A percentile compares a stretch with the other conserved stretches of the same genome.
These are phyloP conservation scores for Oostethus manadensis DNA, from an alignment of 2,113 vertebrate species.

Conservation along the genomic window DNA sequence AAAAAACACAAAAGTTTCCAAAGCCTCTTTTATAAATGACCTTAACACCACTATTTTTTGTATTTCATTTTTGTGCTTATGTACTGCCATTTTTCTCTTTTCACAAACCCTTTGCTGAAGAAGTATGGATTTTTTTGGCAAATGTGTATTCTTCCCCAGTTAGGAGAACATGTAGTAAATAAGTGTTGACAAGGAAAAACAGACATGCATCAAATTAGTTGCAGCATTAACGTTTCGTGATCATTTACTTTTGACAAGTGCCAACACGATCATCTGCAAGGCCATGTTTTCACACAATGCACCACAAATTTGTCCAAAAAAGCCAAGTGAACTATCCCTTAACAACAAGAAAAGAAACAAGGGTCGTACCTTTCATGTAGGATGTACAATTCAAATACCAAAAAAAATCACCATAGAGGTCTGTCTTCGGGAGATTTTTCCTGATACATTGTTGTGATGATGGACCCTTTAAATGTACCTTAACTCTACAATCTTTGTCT, in stretches of 20 bases:
- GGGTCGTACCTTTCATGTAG: conserved; percentile 3
- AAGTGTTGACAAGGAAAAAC: too few species aligned
- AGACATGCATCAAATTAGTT: conserved; percentile 18
- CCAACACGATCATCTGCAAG: conserved; percentile 6
- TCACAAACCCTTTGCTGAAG: too few species aligned
- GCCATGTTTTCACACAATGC: conserved; percentile 5
- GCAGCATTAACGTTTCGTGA: conserved; percentile 29
- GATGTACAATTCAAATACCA: conserved; percentile 1
- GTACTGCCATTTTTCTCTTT: too few species aligned
- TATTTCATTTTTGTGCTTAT: too few species aligned
- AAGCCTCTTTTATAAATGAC: too few species aligned
- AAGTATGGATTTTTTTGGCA: too few species aligned
- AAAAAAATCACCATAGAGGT: conserved; percentile 4
- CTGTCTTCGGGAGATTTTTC: not conserved
- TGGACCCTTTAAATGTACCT: conserved; percentile 40
- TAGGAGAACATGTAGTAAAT: too few species aligned
- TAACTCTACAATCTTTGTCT: conserved; percentile 50
- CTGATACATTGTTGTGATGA: conserved; percentile 18
- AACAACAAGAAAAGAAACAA: conserved; percentile 6
- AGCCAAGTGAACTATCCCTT: not conserved
- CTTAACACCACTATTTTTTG: too few species aligned
- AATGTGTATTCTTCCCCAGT: too few species aligned
- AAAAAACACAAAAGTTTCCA: too few species aligned
- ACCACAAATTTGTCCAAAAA: conserved; percentile 14
- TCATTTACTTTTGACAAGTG: conserved; percentile 40